Percentiles rank a stretch among this genome's conserved stretches.
These are phyloP conservation scores for Anodontia alba DNA, from an alignment of 2,888 invertebrate genomes.

Conservation along the genomic window DNA sequence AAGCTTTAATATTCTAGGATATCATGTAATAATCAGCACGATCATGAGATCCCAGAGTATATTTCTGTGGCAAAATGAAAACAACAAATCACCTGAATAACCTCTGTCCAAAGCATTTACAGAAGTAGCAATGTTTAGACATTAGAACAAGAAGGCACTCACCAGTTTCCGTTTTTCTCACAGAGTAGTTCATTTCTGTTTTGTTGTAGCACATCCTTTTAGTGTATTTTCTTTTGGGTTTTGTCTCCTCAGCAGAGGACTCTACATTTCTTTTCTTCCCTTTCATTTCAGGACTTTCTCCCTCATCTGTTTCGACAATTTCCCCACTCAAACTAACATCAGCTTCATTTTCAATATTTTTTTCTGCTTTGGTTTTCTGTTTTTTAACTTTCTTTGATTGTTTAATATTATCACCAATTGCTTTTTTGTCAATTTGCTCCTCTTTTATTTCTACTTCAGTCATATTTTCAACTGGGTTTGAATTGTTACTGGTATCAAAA, in stretches of 20 bases:
- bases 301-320: neutral
- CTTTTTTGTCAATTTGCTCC: neutral
- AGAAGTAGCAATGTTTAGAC: too few relatives aligned
- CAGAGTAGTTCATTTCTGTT: neutral
- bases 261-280: neutral
- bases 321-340: neutral
- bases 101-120: too few relatives aligned
- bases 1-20: too few relatives aligned
- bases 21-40: too few relatives aligned
- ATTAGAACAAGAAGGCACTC: neutral
- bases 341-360: neutral
- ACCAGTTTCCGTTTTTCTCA: conserved; percentile 12
- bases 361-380: neutral
- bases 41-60: too few relatives aligned
- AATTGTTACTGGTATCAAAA: neutral
- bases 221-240: neutral
- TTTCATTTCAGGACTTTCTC: neutral
- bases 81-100: too few relatives aligned
- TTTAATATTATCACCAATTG: neutral
- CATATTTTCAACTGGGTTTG: neutral
- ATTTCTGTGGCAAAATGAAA: too few relatives aligned
- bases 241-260: neutral
- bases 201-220: neutral
- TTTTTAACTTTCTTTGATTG: neutral
- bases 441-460: neutral